phyloP scores from a whole-genome alignment of 2,113 vertebrate species.

The Psammodynastes pulverulentus region DNA sequence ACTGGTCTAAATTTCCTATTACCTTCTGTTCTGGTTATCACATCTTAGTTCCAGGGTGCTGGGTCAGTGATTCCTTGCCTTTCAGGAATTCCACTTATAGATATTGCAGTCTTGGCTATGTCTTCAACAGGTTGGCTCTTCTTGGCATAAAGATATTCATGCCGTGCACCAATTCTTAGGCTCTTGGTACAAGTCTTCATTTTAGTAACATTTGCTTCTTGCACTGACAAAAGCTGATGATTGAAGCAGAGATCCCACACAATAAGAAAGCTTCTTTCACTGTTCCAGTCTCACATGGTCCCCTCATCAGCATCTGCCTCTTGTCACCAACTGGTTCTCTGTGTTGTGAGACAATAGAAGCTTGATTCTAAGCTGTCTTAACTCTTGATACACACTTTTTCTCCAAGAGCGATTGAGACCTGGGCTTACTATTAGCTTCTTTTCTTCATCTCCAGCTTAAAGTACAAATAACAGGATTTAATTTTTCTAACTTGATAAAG shows the following conservation, averaged over 20 bases:
- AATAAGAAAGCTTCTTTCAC: constrained; percentile 68
- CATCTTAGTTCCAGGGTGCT: not conserved
- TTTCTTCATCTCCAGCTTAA: not conserved
- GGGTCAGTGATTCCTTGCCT: not conserved
- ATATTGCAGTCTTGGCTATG: rapidly evolving
- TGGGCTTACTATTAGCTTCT: not conserved
- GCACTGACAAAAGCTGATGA: constrained; percentile 52
- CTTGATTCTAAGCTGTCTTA: constrained; percentile 22
- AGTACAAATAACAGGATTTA: not conserved
- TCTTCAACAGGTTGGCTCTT: not conserved
- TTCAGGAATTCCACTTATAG: not conserved
- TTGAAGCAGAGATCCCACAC: constrained; percentile 15
- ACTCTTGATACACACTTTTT: constrained; percentile 14
- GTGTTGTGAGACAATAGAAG: constrained; percentile 35
- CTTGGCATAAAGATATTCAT: not conserved
- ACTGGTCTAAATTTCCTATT: constrained; percentile 11
- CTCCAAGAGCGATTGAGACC: constrained; percentile 42
- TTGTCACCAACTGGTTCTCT: constrained; percentile 71
- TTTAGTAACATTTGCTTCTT: constrained; percentile 53
- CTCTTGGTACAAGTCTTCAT: not conserved
- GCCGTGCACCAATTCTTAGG: not conserved
- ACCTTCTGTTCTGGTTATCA: not conserved
- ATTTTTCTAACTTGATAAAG: not conserved
- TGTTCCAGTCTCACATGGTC: constrained; percentile 58
- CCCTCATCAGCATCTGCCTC: constrained; percentile 68